These are phyloP conservation scores for Gonioctena quinquepunctata DNA, from an alignment of 1,140 invertebrate species.

Conservation along the genomic window DNA sequence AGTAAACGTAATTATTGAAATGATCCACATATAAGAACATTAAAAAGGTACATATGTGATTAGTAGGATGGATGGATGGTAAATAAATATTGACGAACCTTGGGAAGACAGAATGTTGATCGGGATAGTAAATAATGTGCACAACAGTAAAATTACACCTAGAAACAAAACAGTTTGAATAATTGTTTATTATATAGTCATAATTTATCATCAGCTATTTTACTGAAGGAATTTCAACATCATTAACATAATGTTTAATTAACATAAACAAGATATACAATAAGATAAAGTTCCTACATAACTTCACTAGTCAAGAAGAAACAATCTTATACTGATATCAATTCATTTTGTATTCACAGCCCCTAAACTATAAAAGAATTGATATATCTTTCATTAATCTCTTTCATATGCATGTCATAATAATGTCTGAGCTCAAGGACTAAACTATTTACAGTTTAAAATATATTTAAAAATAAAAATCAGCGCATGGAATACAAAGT, in stretches of 20 bases:
- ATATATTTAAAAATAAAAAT: no score
- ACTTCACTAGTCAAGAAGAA: background rate
- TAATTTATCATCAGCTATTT: slow-evolving; percentile 34
- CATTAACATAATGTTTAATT: background rate
- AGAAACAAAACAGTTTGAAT: slow-evolving; percentile 41
- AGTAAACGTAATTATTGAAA: background rate
- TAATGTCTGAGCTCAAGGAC: no score
- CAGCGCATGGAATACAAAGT: no score
- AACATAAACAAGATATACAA: no score
- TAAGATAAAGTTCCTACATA: no score
- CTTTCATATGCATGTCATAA: background rate
- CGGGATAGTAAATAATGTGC: slow-evolving; percentile 42
- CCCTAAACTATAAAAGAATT: slow-evolving; percentile 8
- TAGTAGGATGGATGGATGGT: slow-evolving; percentile 6
- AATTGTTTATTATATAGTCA: slow-evolving; percentile 35
- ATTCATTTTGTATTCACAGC: slow-evolving; percentile 10
- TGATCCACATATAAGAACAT: background rate
- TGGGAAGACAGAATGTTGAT: slow-evolving; percentile 27
- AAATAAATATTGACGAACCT: slow-evolving; percentile 35
- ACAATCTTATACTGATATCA: slow-evolving; percentile 1
- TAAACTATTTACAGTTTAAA: no score
- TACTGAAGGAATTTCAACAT: background rate
- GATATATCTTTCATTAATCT: background rate
- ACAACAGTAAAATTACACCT: slow-evolving; percentile 41
- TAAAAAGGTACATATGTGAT: background rate